phyloP scores from a whole-genome alignment of 2,888 invertebrate genomes.

The Apoderus coryli region DNA sequence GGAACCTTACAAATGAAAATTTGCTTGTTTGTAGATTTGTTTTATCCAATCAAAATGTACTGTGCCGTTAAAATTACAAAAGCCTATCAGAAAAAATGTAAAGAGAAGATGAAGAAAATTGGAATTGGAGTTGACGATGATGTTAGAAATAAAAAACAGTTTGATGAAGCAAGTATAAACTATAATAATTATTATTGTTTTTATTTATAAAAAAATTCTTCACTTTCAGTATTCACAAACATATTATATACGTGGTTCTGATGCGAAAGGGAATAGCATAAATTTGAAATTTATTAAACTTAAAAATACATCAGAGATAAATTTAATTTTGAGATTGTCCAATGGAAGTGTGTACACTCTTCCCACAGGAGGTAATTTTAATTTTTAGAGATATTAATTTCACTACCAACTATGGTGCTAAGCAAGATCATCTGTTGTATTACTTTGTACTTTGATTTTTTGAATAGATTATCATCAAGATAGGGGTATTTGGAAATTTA shows the following conservation, averaged over 20 bases:
- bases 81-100: slow-evolving; percentile 15
- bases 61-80: slow-evolving; percentile 15
- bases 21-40: too few species aligned
- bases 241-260: slow-evolving; percentile 37
- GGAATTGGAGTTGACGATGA: slow-evolving; percentile 25
- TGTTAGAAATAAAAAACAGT: slow-evolving; percentile 12
- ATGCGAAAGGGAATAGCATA: slow-evolving; percentile 41
- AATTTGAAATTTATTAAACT: slow-evolving; percentile 37
- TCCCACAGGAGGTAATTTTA: slow-evolving; percentile 27
- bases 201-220: slow-evolving; percentile 1
- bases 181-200: too few species aligned
- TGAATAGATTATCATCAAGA: too few species aligned
- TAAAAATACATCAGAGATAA: slow-evolving; percentile 39
- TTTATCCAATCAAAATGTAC: background rate
- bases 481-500: too few species aligned
- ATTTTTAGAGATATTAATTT: slow-evolving; percentile 17
- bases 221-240: slow-evolving; percentile 31
- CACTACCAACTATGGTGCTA: too few species aligned
- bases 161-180: background rate
- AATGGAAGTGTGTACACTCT: slow-evolving; percentile 34
- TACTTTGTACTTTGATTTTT: too few species aligned
- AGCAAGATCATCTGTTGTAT: slow-evolving; percentile 11
- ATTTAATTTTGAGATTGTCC: slow-evolving; percentile 34
- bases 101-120: slow-evolving; percentile 17
- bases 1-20: too few species aligned